Percentiles rank a stretch among this genome's conserved stretches.
Conservation (phyloP, 2,888 invertebrate genomes). For the Epistrophe eligans region DNA sequence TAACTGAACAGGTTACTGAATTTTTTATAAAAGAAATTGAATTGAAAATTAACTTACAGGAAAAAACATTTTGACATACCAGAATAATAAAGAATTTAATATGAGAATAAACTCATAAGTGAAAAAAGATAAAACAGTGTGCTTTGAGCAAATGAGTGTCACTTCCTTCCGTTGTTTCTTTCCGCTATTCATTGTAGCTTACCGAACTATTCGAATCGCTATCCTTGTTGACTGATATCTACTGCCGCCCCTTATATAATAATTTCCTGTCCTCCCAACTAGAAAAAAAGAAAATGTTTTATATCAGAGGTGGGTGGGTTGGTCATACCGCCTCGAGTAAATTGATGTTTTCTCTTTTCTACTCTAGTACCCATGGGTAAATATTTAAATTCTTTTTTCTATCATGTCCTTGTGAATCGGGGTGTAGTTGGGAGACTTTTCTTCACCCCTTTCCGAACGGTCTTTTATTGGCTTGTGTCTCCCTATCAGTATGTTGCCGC, state of each 20-base stretch:
- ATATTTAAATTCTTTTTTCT: constrained; percentile 59
- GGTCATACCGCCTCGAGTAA: constrained; percentile 37
- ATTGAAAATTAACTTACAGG: background rate
- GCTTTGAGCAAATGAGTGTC: constrained; percentile 74
- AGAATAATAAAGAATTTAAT: constrained; percentile 49
- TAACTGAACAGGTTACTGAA: background rate
- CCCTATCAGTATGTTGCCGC: constrained; percentile 38
- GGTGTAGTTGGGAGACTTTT: constrained; percentile 25
- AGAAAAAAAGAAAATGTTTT: constrained; percentile 17
- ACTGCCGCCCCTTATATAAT: constrained; percentile 36
- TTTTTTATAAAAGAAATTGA: background rate
- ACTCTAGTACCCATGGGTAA: constrained; percentile 59
- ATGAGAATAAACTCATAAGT: background rate
- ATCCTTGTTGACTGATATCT: constrained; percentile 54
- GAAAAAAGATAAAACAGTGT: constrained; percentile 66
- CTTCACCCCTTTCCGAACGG: constrained; percentile 14
- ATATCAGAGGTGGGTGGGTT: constrained; percentile 4
- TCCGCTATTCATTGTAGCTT: constrained; percentile 60
- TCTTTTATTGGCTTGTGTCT: constrained; percentile 53
- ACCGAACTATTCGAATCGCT: constrained; percentile 9
- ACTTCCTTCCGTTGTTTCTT: constrained; percentile 74
- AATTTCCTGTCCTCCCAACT: constrained; percentile 28
- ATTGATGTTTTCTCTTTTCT: constrained; percentile 57
- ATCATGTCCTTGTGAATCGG: constrained; percentile 31
- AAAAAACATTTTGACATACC: constrained; percentile 10